Base-by-base conservation (phyloP, 2,888 invertebrate genomes). In the Cacoxenus indagator region DNA sequence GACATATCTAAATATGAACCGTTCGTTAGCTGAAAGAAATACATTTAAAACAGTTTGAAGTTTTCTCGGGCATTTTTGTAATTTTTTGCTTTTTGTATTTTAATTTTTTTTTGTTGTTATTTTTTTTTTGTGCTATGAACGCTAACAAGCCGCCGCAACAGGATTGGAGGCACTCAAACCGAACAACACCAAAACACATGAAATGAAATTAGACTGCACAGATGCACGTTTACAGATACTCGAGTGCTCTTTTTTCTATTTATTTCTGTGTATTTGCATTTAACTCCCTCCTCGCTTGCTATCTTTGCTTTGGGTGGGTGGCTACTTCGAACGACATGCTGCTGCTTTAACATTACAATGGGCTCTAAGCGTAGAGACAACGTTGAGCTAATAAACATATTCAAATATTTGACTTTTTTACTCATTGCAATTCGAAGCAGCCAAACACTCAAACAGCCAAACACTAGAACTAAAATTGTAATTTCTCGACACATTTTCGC, bases 141-240 rank as follows among this genome's bases (percentile, higher is more conserved):
- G n/a, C n/a, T n/a, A n/a, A n/a, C n/a, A n/a, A 26, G 26, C 14
- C 24, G 22, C 51, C 75, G 76, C 76, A 81, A 81, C 31, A 62
- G 29, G 19, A 27, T 31, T 19, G 31, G n/a, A 9, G 78, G 78
- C 78, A 74, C n/a, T n/a, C n/a, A n/a, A n/a, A n/a, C n/a, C n/a
- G n/a, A n/a, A n/a, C n/a, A n/a, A n/a, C n/a, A n/a, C n/a, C n/a
- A 74, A 77, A 80, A 82, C 83, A 83, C 82, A 83, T 78, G 82
- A 82, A 83, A 83, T 81, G 82, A 79, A 83, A 83, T 81, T 83
- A 80, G 80, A 81, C 83, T 83, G 82, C 80, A 64, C 71, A 82
- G 80, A 81, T 81, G 80, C 80, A 81, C 80, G 80, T 80, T 75
- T 75, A 68, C 65, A 74, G 80, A 81, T 81, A 76, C 77, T 67